Conservation (phyloP, 2,888 invertebrate genomes). For the Eulithis prunata region DNA sequence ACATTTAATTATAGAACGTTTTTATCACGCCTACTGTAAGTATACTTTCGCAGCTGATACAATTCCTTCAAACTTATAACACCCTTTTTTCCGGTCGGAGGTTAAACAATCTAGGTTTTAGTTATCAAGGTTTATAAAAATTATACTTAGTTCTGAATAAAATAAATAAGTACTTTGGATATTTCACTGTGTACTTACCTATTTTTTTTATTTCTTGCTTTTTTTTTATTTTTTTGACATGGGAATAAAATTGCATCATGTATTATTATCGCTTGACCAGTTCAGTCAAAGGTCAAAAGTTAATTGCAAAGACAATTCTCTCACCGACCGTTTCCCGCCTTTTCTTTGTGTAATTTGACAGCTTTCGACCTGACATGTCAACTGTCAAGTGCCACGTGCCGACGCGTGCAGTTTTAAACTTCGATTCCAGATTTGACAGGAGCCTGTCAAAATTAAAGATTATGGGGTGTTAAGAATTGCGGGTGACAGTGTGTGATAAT, state of each 20-base stretch:
- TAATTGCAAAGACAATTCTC: conserved; percentile 63
- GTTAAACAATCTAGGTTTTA: too few species aligned
- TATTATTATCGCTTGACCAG: conserved; percentile 35
- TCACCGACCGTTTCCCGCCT: conserved; percentile 56
- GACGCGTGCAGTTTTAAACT: conserved; percentile 73
- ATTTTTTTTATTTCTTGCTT: background rate
- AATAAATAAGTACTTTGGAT: too few species aligned
- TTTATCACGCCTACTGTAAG: conserved; percentile 49
- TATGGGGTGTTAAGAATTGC: conserved; percentile 55
- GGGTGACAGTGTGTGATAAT: conserved; percentile 53
- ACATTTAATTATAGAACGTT: conserved; percentile 54
- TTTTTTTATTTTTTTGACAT: background rate
- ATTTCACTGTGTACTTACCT: background rate
- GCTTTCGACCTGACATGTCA: conserved; percentile 62
- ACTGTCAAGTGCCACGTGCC: conserved; percentile 73
- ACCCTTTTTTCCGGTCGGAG: too few species aligned
- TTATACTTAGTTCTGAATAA: too few species aligned
- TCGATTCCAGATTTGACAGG: conserved; percentile 64
- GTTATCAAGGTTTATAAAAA: too few species aligned
- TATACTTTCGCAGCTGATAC: conserved; percentile 5
- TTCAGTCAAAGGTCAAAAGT: conserved; percentile 56
- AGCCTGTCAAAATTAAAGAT: conserved; percentile 61
- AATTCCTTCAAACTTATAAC: too few species aligned
- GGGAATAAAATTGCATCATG: background rate
- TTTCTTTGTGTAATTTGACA: conserved; percentile 65